Conservation (phyloP, 2,113 vertebrate species). For the Lycaon pictus region DNA sequence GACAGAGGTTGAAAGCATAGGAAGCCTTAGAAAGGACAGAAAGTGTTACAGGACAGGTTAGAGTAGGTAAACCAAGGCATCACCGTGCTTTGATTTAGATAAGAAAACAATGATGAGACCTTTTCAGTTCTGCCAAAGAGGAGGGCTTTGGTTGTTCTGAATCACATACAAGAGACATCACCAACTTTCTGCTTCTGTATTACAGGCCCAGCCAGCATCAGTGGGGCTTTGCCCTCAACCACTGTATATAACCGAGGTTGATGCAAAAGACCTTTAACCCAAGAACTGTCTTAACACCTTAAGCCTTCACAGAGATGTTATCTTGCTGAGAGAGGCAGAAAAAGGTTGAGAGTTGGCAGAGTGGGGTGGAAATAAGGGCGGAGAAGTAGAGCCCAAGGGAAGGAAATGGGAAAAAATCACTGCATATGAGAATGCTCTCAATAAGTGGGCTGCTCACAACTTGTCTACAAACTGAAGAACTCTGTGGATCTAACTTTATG, state of each 20-base stretch:
- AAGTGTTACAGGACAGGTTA: neutral
- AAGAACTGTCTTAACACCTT: neutral
- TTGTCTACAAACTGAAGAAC: neutral
- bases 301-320: neutral
- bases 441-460: neutral
- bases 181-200: neutral
- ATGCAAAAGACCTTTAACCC: neutral
- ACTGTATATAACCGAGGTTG: neutral
- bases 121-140: neutral
- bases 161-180: neutral
- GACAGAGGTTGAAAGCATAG: neutral
- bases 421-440: neutral
- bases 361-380: neutral
- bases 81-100: neutral
- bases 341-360: neutral
- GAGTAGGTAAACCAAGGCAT: neutral
- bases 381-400: neutral
- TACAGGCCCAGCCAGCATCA: neutral
- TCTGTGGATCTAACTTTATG: neutral
- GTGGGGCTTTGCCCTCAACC: neutral
- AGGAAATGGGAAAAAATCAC: neutral
- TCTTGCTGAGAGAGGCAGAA: neutral
- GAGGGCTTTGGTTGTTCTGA: neutral
- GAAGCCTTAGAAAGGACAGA: neutral
- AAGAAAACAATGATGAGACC: neutral